Evolutionary conservation across 2,797 vertebrate species (phyloP).

Genomic region (Delichon dasypus): DNA sequence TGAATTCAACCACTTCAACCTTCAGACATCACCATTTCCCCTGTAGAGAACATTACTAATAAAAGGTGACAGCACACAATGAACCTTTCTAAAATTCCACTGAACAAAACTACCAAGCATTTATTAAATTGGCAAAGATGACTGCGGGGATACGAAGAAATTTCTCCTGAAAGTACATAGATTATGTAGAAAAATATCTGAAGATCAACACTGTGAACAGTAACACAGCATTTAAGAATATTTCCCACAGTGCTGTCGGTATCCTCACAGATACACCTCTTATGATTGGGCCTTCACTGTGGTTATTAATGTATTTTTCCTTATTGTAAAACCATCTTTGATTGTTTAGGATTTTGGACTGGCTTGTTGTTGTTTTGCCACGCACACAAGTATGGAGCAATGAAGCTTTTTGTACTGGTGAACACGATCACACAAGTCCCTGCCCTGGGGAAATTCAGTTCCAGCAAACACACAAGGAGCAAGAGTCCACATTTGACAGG

Average conservation of each 20-base stretch:
- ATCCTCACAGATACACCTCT: background rate
- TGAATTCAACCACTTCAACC: background rate
- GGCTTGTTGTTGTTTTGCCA: background rate
- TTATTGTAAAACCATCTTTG: background rate
- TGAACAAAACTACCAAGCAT: background rate
- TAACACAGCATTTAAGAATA: background rate
- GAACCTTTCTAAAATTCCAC: constrained; percentile 23
- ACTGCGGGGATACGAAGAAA: background rate
- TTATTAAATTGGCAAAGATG: constrained; percentile 29
- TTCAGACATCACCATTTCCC: background rate
- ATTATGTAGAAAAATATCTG: background rate
- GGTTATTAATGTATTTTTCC: background rate
- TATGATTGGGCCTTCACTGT: background rate
- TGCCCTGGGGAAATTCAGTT: background rate
- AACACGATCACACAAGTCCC: background rate
- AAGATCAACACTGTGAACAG: background rate
- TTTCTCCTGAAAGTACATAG: background rate
- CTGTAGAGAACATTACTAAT: background rate
- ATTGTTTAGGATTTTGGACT: background rate
- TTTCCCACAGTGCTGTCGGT: background rate
- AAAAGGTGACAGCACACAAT: constrained; percentile 13
- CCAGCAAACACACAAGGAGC: background rate
- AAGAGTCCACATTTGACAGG: background rate
- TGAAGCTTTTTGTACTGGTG: background rate
- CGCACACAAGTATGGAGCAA: background rate